Base-by-base conservation (phyloP, 1,140 invertebrate genomes). In the Phortica variegata region DNA sequence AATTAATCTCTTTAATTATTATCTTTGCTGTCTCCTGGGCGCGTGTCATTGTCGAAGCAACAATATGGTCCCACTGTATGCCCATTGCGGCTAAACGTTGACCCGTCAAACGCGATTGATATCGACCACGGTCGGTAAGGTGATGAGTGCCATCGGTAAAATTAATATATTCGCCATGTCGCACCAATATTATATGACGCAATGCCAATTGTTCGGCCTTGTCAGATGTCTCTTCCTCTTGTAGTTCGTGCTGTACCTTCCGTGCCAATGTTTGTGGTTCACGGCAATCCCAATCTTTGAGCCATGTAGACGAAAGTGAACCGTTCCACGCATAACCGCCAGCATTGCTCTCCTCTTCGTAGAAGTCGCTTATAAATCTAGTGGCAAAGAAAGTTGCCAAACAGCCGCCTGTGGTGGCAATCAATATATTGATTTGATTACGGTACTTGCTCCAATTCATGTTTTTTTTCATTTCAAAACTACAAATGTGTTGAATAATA, bases 121-220 rank as follows among this genome's bases (percentile, higher is more conserved):
- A 79, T 65, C 82, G 82, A 23, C 92, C 90, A 59, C 95, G 77
- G n/a, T 84, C 79, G n/a, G 94, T 97, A 2, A 97, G 80, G 34
- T 76, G 77, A 69, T 87, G 81, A 32, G 91, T 86, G 23, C 80
- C 75, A 72, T 95, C 88, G 5, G 86, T 90, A 34, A 82, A 76
- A 16, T 85, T 58, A 59, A 91, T 84, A 73, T 97, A 97, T 68
- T 98, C 94, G 0, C 95, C 96, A 79, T 98, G 95, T 26, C 96
- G 82, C 57, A 98, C 90, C 12, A 98, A 80, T 52, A 98, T 80
- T 40, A 98, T 72, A 76, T 98, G 89, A 26, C 95, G 78, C 1
- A 83, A 80, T 2, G 88, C 88, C 65, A 81, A 89, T 3, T 91
- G 78, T 55, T 81, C 87, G 58, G 83, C 79, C 63, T 85, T 83